Percentiles rank a stretch among this genome's conserved stretches.
These are phyloP conservation scores for Lophura swinhoii DNA, from an alignment of 2,797 vertebrate genomes.

Conservation along the genomic window DNA sequence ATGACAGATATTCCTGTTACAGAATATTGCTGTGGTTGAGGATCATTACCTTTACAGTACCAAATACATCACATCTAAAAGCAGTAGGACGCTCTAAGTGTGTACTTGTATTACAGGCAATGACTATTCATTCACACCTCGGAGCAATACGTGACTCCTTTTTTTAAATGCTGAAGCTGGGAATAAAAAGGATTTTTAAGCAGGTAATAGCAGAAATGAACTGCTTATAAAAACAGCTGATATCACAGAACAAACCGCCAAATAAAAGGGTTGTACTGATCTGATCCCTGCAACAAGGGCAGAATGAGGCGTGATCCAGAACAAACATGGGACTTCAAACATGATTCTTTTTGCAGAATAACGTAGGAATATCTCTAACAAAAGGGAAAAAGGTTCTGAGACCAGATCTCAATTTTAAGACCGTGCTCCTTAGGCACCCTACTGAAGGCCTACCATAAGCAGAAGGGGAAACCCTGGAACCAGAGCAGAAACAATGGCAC, in stretches of 20 bases:
- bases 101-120: slow-evolving; percentile 79
- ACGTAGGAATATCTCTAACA: not conserved
- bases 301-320: not conserved
- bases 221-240: slow-evolving; percentile 35
- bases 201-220: slow-evolving; percentile 46
- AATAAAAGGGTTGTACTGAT: slow-evolving; percentile 25
- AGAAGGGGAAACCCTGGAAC: not conserved
- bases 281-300: slow-evolving; percentile 36
- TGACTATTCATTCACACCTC: slow-evolving; percentile 81
- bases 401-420: not conserved
- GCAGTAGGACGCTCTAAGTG: slow-evolving; percentile 79
- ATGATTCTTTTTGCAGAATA: not conserved
- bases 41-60: slow-evolving; percentile 92
- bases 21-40: slow-evolving; percentile 86
- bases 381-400: not conserved
- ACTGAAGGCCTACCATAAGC: not conserved
- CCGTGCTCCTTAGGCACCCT: not conserved
- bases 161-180: slow-evolving; percentile 57
- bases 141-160: slow-evolving; percentile 63
- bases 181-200: slow-evolving; percentile 63
- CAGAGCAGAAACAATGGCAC: not conserved
- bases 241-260: slow-evolving; percentile 6
- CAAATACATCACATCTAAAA: slow-evolving; percentile 88
- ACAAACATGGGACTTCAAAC: not conserved
- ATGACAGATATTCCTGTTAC: slow-evolving; percentile 94